Evolutionary conservation across 2,888 invertebrate species (phyloP).

Genomic region (Criorhina ranunculi): DNA sequence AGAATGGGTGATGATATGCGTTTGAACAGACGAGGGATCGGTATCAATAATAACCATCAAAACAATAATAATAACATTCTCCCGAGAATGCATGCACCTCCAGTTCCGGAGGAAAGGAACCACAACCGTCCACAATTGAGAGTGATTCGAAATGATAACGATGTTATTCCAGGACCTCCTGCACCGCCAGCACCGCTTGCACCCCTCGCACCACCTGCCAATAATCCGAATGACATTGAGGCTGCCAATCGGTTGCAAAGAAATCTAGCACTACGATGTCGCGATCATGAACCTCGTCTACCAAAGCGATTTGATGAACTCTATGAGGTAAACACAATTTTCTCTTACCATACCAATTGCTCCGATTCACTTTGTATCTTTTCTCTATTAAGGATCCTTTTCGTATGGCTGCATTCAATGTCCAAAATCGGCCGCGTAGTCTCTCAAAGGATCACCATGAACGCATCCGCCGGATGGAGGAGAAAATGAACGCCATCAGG

Average conservation of each 20-base stretch:
- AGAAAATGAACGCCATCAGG: conserved; percentile 85
- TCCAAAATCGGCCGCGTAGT: conserved; percentile 82
- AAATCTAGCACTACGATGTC: conserved; percentile 83
- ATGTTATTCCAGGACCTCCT: conserved; percentile 45
- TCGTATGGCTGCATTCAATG: conserved; percentile 87
- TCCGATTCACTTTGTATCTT: background rate
- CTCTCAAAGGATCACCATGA: conserved; percentile 88
- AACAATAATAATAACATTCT: conserved; percentile 81
- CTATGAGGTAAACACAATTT: conserved; percentile 80
- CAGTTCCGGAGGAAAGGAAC: conserved; percentile 77
- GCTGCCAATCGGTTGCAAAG: conserved; percentile 83
- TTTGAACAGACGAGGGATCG: conserved; percentile 81
- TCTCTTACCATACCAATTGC: background rate
- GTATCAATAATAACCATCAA: conserved; percentile 81
- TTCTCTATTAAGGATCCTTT: conserved; percentile 83
- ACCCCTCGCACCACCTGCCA: conserved; percentile 71
- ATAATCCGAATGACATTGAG: conserved; percentile 80
- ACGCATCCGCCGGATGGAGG: conserved; percentile 88
- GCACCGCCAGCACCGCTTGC: conserved; percentile 55
- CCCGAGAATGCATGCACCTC: conserved; percentile 80
- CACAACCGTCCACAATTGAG: conserved; percentile 78
- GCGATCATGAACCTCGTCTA: conserved; percentile 83
- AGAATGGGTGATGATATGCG: conserved; percentile 79
- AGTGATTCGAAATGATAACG: conserved; percentile 77
- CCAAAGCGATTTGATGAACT: conserved; percentile 84